Evolutionary conservation across 2,888 invertebrate species (phyloP), one percentile per base, ranked within the genome.

Genomic region (Bombylius major): DNA sequence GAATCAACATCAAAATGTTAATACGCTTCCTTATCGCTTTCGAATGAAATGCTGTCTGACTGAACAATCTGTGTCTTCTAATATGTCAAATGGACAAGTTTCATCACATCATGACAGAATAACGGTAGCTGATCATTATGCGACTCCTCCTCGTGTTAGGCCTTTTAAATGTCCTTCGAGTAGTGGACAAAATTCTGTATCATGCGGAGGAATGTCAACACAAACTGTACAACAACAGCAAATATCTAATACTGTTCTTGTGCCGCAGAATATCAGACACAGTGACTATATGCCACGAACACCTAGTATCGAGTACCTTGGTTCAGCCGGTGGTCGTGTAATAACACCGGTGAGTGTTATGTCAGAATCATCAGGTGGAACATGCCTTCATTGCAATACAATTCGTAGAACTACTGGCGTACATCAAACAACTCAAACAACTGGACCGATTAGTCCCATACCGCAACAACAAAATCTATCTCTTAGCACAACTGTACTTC

Each of bases 371-470:
- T 56, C 33, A 13, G 62, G 64, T 32, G 66, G 67, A 1, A 71
- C 75, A 5, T 75, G 75, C 14, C 57, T 73, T 31, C 75, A 75
- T 55, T 75, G 75, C 55, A 74, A 71, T 55, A 72, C 72, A 5
- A 67, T 70, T 11, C 66, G 71, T 1, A 66, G 75, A 1, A 74
- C 75, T 5, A 73, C 75, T 4, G 75, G 75, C 4, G 75, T 75
- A 1, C 75, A 75, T 60, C 75, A 75, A 56, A 75, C 74, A 5
- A 75, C 75, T 1, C 75, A 75, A 58, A 74, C 73, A 13, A 75
- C 75, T n/a, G 75, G 74, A 0, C 75, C 75, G 0, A 70, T 75
- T 5, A 75, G 75, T 44, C 74, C 74, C 4, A 66, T 73, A 5
- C 72, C 73, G 12, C 64, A 69, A 54, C 65, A 66, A 39, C 65